A percentile compares a stretch with the other conserved stretches of the same genome.
These are phyloP conservation scores for Leucoraja ocellata DNA, from an alignment of 2,797 vertebrate species.

Conservation along the genomic window DNA sequence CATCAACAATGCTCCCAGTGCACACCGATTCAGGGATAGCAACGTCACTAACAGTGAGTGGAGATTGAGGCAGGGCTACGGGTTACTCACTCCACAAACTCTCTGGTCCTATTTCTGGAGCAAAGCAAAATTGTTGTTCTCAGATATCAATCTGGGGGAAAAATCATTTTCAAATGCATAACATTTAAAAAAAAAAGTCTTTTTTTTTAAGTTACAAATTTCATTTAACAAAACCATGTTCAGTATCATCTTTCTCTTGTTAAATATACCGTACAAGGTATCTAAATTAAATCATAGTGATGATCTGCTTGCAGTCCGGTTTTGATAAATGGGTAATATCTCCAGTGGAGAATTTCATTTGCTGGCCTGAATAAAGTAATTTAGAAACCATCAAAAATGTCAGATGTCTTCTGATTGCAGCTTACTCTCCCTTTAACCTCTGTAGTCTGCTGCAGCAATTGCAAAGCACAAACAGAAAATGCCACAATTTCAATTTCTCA, in stretches of 20 bases:
- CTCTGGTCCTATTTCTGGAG: no score
- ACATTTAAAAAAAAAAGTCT: background rate
- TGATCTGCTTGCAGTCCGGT: conserved; percentile 12
- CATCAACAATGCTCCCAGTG: no score
- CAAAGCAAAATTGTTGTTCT: no score
- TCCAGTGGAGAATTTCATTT: conserved; percentile 33
- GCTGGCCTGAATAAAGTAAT: conserved; percentile 30
- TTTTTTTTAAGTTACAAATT: background rate
- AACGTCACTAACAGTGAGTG: no score
- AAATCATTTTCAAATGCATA: no score
- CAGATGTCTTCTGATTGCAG: conserved; percentile 1
- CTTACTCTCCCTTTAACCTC: conserved; percentile 31
- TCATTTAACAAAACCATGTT: conserved; percentile 9
- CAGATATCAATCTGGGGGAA: no score
- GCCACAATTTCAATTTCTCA: conserved; percentile 23
- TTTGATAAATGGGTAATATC: conserved; percentile 39
- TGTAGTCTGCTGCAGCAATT: background rate
- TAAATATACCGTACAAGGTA: conserved; percentile 23
- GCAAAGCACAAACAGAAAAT: background rate
- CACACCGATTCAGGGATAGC: no score
- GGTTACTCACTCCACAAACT: no score
- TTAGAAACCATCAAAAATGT: conserved; percentile 37
- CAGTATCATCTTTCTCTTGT: background rate
- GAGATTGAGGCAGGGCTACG: no score
- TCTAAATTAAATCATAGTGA: conserved; percentile 27